Base-by-base conservation (phyloP, 2,888 invertebrate genomes). In the Andrena minutula region DNA sequence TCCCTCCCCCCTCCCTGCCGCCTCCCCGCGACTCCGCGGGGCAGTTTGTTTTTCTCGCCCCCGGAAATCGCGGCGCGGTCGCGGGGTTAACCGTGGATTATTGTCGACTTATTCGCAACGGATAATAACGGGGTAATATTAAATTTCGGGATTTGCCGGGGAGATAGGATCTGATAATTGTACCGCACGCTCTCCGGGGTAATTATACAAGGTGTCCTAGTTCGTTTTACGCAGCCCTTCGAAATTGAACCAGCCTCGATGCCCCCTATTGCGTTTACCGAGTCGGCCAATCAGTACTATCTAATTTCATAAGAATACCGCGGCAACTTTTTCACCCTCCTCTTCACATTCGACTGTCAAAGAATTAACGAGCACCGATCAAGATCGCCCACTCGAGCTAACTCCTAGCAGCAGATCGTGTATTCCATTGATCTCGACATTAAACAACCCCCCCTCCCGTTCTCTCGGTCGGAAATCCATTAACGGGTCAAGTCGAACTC, bases 141-240 rank as follows among this genome's bases (percentile, higher is more conserved):
- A 56, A 69, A 56, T 69, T 69, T 69, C 28, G 2, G 69, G 32
- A 69, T 69, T 20, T 35, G 47, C 56, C 28, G 35, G 32, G 26
- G 51, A 32, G 68, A 68, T 68, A 53, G 28, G 20, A 68, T 68
- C 68, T 51, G 51, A 32, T 68, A 68, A 68, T 68, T 68, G 53
- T 68, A 68, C 32, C 32, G 68, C 68, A 8, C 32, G 32, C 68
- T 32, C 68, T 41, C 32, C 16, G 66, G 66, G 23, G 30, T 49
- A 49, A 32, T 32, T 68, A 53, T 51, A 51, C 68, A 10, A 20
- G 53, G 32, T 49, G 68, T 10, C 53, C 68, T 23, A 32, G 68
- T 68, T 68, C 53, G 32, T 32, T 68, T 16, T 23, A 23, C 30
- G 23, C 32, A 10, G 49, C 49, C 26, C 8, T 6, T 26, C 28